A percentile compares a stretch with the other conserved stretches of the same genome.
Evolutionary conservation across 2,797 vertebrate species (phyloP).

Genomic region (Odontamblyopus lacepedii): DNA sequence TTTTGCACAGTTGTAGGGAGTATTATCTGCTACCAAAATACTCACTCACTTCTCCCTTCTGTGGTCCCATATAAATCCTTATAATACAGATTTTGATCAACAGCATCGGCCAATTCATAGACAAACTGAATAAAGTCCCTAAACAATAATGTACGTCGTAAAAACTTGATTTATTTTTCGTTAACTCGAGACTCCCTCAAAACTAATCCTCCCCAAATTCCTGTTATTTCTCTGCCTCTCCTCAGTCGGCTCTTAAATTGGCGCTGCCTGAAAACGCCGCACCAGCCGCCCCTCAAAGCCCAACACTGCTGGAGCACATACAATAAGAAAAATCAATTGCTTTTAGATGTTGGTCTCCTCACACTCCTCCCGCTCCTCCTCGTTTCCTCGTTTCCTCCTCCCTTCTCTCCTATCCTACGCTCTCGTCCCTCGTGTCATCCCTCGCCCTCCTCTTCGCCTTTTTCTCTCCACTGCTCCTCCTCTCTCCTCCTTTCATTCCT

Average conservation of each 20-base stretch:
- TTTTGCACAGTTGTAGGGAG: too few species aligned
- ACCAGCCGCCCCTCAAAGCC: constrained; percentile 50
- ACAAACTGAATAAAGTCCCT: too few species aligned
- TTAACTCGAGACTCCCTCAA: background rate
- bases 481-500: too few species aligned
- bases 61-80: too few species aligned
- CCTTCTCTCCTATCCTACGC: constrained; percentile 4
- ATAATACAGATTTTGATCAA: too few species aligned
- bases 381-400: constrained; percentile 12
- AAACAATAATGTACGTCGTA: background rate
- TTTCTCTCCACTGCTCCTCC: too few species aligned
- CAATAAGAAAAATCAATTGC: constrained; percentile 63
- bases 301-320: constrained; percentile 46
- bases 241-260: constrained; percentile 29
- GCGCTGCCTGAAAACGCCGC: constrained; percentile 17
- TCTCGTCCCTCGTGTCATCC: too few species aligned
- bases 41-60: too few species aligned
- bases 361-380: constrained; percentile 20
- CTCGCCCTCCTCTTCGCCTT: too few species aligned
- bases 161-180: background rate
- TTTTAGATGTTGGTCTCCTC: constrained; percentile 53
- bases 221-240: constrained; percentile 43
- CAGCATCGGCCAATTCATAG: too few species aligned
- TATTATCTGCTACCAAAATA: too few species aligned
- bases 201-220: background rate